A percentile compares a stretch with the other conserved stretches of the same genome.
Evolutionary conservation across 2,888 invertebrate species (phyloP).

Genomic region (Leucoma salicis): DNA sequence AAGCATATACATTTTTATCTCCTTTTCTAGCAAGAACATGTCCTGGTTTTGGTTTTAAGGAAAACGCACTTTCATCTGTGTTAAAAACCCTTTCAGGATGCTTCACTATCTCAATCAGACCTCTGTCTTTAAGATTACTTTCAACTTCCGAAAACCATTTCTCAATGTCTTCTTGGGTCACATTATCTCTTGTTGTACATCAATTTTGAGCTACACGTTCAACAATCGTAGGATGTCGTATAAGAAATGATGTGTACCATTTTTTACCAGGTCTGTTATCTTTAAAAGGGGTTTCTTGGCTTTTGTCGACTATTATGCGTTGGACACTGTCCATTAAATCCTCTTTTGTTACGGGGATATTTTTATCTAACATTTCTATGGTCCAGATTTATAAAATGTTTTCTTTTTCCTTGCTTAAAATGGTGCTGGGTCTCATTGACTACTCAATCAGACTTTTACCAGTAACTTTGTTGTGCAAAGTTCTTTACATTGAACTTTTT

Average conservation of each 20-base stretch:
- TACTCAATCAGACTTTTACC: background rate
- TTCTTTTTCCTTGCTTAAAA: background rate
- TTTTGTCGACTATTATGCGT: background rate
- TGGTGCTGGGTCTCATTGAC: background rate
- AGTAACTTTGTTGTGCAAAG: background rate
- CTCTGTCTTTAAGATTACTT: background rate
- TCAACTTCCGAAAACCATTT: background rate
- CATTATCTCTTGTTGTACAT: background rate
- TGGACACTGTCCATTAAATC: background rate
- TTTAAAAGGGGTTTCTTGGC: background rate
- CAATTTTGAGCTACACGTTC: background rate
- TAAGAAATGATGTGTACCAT: background rate
- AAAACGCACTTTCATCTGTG: constrained; percentile 50
- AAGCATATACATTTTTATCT: constrained; percentile 33
- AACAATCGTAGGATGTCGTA: background rate
- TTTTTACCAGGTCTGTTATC: background rate
- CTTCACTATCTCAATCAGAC: background rate
- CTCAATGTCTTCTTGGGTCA: background rate
- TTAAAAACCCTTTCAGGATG: constrained; percentile 15
- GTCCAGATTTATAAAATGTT: background rate
- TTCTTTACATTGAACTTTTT: background rate
- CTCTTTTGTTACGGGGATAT: background rate
- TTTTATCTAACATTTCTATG: background rate
- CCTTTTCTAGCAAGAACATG: constrained; percentile 44
- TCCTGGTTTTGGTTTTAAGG: constrained; percentile 42